Base-by-base conservation (phyloP, 2,888 invertebrate genomes). In the Phaedon cochleariae region DNA sequence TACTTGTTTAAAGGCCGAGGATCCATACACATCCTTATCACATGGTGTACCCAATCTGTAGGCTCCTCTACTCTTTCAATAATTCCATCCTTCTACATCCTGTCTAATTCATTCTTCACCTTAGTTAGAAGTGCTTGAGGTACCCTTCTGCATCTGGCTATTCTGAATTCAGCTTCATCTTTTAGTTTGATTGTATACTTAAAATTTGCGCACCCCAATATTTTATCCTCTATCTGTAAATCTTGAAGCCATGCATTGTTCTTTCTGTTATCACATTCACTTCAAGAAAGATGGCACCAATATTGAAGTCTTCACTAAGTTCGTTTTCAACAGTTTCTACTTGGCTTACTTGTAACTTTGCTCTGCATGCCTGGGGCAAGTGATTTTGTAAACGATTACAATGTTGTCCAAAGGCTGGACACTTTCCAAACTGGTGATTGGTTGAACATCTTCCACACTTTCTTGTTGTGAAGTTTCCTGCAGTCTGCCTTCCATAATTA, bases 1-100 rank as follows among this genome's bases (percentile, higher is more conserved):
- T 53, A 22, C 37, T 45, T 60, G 52, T 60, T 60, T 52, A 52
- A 53, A 4, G 60, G 60, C 31, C 60, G 51, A 12, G 60, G 60
- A 21, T 52, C 53, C 60, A 60, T 60, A 21, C 60, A 60, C 17
- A 53, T 7, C 31, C 59, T 20, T 20, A 55, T 9, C 9, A 60
- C 7, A 18, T 26, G 60, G 21, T 60, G 53, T 45, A 12, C 37
- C 53, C 53, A 60, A 12, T 60, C 51, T 29, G 31, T 34, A 10
- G 20, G 37, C 31, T 54, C 54, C 17, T n/a, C 37, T 31, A 15
- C 31, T 21, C 26, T 52, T 20, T 34, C 51, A n/a, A 60, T 34
- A 6, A 60, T 60, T 20, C 12, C n/a, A n/a, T 60, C 3, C 12
- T 20, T 1, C 51, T 60, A 20, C 37, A 60, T 29, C 7, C 37